Percentiles rank a stretch among this genome's conserved stretches.
Conservation (phyloP, 1,140 invertebrate genomes). For the Nasonia giraulti region DNA sequence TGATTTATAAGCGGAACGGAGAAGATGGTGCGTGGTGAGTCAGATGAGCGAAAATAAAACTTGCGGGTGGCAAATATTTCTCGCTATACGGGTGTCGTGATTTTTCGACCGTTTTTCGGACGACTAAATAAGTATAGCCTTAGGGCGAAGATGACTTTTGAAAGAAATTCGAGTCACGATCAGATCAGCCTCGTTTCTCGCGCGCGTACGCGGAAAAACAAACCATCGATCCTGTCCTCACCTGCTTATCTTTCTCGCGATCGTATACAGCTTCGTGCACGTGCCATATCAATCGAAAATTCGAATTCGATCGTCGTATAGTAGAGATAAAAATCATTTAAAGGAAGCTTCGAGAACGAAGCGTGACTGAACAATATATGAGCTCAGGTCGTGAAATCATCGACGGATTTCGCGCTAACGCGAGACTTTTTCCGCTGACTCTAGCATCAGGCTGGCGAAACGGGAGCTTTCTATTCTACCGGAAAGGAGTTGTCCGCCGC, state of each 20-base stretch:
- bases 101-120: background rate
- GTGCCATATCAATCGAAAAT: background rate
- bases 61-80: background rate
- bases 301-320: background rate
- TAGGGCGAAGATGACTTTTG: too few relatives aligned
- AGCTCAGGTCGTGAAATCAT: background rate
- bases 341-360: background rate
- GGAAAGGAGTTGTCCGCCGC: background rate
- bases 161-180: constrained; percentile 29
- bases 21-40: background rate
- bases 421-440: background rate
- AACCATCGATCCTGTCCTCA: background rate
- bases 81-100: background rate
- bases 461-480: background rate
- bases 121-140: too few relatives aligned
- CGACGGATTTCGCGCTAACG: background rate
- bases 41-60: background rate
- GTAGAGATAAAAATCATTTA: background rate
- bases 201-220: background rate
- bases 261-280: background rate
- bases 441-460: background rate
- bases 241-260: background rate
- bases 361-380: too few relatives aligned
- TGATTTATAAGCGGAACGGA: background rate
- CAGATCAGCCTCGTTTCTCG: background rate